Evolutionary conservation across 53 echinoderm and acorn worm species (phyloP), one percentile per base, ranked within the genome.

Genomic region (Antedon mediterranea): DNA sequence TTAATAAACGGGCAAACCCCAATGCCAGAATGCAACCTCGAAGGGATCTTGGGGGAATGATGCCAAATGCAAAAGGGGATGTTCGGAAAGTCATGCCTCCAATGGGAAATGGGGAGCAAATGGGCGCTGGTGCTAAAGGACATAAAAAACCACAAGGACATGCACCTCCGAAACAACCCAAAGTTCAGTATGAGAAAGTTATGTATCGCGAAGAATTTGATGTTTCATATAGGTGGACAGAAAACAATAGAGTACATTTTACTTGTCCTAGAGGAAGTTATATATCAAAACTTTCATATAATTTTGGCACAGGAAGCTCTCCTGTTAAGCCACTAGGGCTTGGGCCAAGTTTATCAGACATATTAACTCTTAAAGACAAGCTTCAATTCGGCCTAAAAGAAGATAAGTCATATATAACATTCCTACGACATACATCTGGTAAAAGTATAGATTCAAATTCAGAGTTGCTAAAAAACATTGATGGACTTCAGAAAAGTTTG

Each of bases 211-310:
- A 89, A 78, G 81, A 86, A 31, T 82, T 87, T n/a, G 93, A 93
- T 32, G 87, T 84, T 71, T 85, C 80, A 71, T 98, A 93, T 79
- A 98, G 88, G 78, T 98, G 93, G 90, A 85, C 89, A 30, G 98
- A 98, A 82, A 98, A 98, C 76, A 90, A 98, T 79, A 88, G 98
- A 79, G 90, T 88, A 34, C 90, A 85, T 78, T 90, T 98, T 78
- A 82, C 92, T 0, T 98, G 98, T 80, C 98, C 98, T 18, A 83
- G 82, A 34, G 83, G 88, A 72, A 87, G 84, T 81, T 98, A 93
- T 82, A 98, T 98, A 28, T 90, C 93, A 30, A 89, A 89, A 70
- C 43, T 92, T 32, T 86, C 92, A 4, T 92, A 88, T 73, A 81
- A 79, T 74, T 92, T 92, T 80, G 91, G 88, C 57, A 85, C 88